Base-by-base conservation (phyloP, 2,113 vertebrate genomes). In the Aepyceros melampus region DNA sequence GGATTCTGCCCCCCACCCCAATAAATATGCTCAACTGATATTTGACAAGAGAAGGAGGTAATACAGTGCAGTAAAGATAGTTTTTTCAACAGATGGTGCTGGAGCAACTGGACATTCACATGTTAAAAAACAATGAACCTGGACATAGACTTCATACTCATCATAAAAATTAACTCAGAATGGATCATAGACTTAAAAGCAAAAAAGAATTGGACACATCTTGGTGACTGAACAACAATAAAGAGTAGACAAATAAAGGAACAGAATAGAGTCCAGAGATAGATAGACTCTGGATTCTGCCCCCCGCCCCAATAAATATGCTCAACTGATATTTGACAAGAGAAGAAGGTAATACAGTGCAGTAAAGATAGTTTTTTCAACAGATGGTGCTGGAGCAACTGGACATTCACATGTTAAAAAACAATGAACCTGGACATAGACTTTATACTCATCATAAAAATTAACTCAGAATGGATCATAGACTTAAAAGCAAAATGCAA, bases 1-100 rank as follows among this genome's bases (percentile, higher is more conserved):
- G 60, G 60, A 8, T n/a, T 17, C 40, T 10, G 7, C 3, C 27
- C 3, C 21, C 1, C 1, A 8, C 7, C 12, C 19, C 43, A 21
- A 60, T 64, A 82, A 53, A 56, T 43, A 71, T 13, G 60, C 27
- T 60, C 53, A 60, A 78, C 5, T 23, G 25, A 62, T 79, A 29
- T 76, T 6, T 87, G 43, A 78, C 10, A 74, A 62, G 40, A 19
- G 55, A 87, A n/a, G 74, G 56, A 58, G 9, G 7, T 21, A 83
- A 43, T 43, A 84, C 36, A 55, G 13, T 85, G 62, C 8, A 56
- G 9, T 21, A 25, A 71, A 45, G 19, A n/a, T 2, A 71, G 6
- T n/a, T 74, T 87, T 79, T 78, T 49, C 17, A 78, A 17, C 43
- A 78, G 49, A 93, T 23, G 16, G 33, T 43, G 16, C 12, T 93